Evolutionary conservation across 2,797 vertebrate genomes (phyloP), one percentile per base, ranked within the genome.

Genomic region (Lepus townsendii): DNA sequence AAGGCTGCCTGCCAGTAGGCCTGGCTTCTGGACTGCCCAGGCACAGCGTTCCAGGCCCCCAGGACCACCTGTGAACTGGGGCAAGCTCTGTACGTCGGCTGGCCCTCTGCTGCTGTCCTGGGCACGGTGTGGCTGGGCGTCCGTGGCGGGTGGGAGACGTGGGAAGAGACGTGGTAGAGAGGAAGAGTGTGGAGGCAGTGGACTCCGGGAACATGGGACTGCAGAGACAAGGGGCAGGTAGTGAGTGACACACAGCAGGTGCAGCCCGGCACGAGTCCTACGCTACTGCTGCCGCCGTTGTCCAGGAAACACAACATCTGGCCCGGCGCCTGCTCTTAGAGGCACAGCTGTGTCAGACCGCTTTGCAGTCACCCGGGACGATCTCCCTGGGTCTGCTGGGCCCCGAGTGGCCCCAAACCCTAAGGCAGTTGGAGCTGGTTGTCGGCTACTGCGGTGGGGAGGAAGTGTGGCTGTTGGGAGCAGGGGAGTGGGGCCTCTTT

Each of bases 381-480:
- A 69, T 57, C 47, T 72, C 19, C 65, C 35, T 16, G 19, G 10
- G 20, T 22, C 38, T 20, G 68, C 2, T 22, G 27, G 66, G 42
- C 42, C 62, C 57, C 1, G 20, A 30, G 3, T 0, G 32, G 11
- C 6, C 30, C 50, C 27, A 5, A 6, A 0, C 5, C 22, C 30
- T 0, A 1, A 12, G 35, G 85, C 22, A 24, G 75, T 54, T 69
- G 13, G 24, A 47, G 54, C 50, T 22, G 50, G 38, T 52, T 32
- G 22, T 47, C 27, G 47, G 76, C 80, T 92, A 13, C 32, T 5
- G 5, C 13, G 0, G 6, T 0, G 0, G 42, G 86, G 83, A 96
- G 93, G 96, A 94, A 94, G 93, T 93, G 76, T 20, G 89, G 50
- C 65, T 1, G 9, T 93, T 73, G 30, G 88, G 63, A 38, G 38